These are phyloP conservation scores for Gandaritis pyraliata DNA, from an alignment of 2,888 invertebrate genomes.

Conservation along the genomic window DNA sequence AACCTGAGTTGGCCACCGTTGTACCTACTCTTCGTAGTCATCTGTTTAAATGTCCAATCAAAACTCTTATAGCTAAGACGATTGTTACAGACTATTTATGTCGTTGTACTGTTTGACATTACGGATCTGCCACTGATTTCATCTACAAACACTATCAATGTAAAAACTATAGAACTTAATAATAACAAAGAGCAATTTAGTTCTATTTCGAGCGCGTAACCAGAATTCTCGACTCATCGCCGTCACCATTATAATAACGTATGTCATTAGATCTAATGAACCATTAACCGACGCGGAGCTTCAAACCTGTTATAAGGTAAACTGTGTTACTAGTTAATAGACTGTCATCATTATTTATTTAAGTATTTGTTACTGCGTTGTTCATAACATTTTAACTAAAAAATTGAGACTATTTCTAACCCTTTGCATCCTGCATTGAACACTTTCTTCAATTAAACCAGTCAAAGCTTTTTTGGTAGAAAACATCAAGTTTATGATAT, in stretches of 20 bases:
- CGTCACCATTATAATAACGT: constrained; percentile 21
- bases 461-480: too few relatives aligned
- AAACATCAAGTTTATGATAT: too few relatives aligned
- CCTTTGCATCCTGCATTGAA: too few relatives aligned
- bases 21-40: too few relatives aligned
- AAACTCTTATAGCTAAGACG: not conserved
- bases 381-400: not conserved
- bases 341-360: constrained; percentile 6
- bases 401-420: not conserved
- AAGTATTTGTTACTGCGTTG: not conserved
- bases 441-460: too few relatives aligned
- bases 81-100: not conserved
- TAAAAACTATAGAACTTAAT: too few relatives aligned
- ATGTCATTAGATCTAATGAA: constrained; percentile 30
- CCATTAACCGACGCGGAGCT: constrained; percentile 15
- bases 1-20: too few relatives aligned
- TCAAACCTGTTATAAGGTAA: constrained; percentile 23
- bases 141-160: not conserved
- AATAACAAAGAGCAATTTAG: constrained; percentile 4
- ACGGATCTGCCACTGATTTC: not conserved
- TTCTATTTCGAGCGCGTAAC: constrained; percentile 10
- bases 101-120: not conserved
- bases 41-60: not conserved
- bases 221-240: constrained; percentile 6
- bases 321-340: constrained; percentile 16